Conservation (phyloP, 2,113 vertebrate species). For the Polypterus bichir region DNA sequence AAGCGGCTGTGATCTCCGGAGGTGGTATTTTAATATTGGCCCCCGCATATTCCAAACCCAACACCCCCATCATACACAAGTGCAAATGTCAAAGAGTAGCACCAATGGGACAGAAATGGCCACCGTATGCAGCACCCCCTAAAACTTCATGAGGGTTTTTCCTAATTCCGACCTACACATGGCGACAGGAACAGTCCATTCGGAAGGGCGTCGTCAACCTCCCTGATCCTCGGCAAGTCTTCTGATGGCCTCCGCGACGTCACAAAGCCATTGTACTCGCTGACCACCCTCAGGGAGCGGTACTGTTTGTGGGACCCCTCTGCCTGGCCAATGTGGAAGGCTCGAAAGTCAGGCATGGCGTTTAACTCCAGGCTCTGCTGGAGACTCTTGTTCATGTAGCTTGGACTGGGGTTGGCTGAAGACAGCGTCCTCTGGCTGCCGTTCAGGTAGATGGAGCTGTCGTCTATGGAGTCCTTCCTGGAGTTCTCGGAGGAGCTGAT, state of each 20-base stretch:
- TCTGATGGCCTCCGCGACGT: constrained; percentile 3
- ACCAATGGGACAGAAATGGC: too few relatives aligned
- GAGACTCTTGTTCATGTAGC: constrained; percentile 53
- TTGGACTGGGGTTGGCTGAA: constrained; percentile 55
- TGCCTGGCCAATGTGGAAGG: constrained; percentile 44
- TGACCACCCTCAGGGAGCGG: constrained; percentile 17
- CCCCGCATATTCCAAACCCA: too few relatives aligned
- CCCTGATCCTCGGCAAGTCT: constrained; percentile 1
- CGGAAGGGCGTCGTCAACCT: not conserved
- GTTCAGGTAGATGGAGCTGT: constrained; percentile 66
- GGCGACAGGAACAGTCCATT: constrained; percentile 18
- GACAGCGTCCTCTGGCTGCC: constrained; percentile 76
- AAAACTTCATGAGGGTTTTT: too few relatives aligned
- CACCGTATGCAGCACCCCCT: too few relatives aligned
- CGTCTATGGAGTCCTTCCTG: constrained; percentile 63
- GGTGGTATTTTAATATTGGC: too few relatives aligned
- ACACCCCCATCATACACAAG: too few relatives aligned
- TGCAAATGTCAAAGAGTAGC: too few relatives aligned
- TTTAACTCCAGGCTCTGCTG: constrained; percentile 56
- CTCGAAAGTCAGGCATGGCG: constrained; percentile 51
- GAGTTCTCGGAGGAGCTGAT: constrained; percentile 60
- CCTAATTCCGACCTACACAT: constrained; percentile 14
- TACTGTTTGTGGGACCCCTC: constrained; percentile 34
- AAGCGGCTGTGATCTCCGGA: too few relatives aligned
- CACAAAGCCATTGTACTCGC: constrained; percentile 15